Evolutionary conservation across 2,113 vertebrate genomes (phyloP).

Genomic region (Gila orcuttii): DNA sequence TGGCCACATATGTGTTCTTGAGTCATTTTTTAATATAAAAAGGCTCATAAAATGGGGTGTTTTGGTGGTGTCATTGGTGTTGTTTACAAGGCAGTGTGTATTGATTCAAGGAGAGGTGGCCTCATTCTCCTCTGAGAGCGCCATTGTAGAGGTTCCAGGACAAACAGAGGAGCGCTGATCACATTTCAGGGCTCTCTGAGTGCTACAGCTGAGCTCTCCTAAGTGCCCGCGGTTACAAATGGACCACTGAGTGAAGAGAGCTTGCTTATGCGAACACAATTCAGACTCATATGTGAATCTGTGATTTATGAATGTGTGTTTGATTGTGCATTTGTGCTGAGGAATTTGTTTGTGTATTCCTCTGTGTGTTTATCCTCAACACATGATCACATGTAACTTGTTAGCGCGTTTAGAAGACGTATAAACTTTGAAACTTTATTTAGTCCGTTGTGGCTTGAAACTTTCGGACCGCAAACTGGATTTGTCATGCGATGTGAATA

Average conservation of each 20-base stretch:
- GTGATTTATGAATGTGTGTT: conserved; percentile 42
- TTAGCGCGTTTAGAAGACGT: conserved; percentile 37
- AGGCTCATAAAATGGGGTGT: not conserved
- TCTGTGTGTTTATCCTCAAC: conserved; percentile 35
- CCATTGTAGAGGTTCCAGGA: conserved; percentile 51
- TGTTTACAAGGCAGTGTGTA: conserved; percentile 58
- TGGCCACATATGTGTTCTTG: conserved; percentile 2
- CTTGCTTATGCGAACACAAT: conserved; percentile 40
- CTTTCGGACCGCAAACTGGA: conserved; percentile 16
- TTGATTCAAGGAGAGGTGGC: conserved; percentile 55
- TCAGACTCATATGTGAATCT: conserved; percentile 43
- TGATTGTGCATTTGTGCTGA: conserved; percentile 34
- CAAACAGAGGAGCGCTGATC: conserved; percentile 57
- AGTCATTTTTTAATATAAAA: conserved; percentile 29
- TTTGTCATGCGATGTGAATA: conserved; percentile 37
- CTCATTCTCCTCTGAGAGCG: conserved; percentile 48
- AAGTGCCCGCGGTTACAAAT: conserved; percentile 51
- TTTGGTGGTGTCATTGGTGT: conserved; percentile 51
- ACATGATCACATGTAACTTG: conserved; percentile 24
- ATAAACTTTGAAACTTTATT: conserved; percentile 26
- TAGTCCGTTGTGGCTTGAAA: not conserved
- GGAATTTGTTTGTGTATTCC: conserved; percentile 17
- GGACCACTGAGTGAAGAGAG: conserved; percentile 33
- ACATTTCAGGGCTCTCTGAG: conserved; percentile 54
- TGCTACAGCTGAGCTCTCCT: conserved; percentile 49